These are phyloP conservation scores for Acanthochromis polyacanthus DNA, from an alignment of 2,113 vertebrate genomes.

Conservation along the genomic window DNA sequence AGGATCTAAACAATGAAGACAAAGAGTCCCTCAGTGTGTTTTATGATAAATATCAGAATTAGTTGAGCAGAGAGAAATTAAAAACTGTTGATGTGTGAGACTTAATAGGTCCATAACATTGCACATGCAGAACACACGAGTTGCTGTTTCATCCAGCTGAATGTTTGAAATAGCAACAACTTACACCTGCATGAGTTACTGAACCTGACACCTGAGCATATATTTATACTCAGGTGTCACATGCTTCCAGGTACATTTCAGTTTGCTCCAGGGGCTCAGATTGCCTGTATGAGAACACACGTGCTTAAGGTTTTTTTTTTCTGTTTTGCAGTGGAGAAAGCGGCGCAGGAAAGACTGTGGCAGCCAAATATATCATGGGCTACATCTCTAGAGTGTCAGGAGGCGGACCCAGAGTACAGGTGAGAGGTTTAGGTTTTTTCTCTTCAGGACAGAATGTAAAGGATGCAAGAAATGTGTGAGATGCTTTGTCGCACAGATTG, in stretches of 20 bases:
- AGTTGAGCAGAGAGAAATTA: neutral
- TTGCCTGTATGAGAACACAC: neutral
- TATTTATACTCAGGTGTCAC: neutral
- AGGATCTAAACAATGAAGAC: neutral
- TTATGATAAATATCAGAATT: neutral
- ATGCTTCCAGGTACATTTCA: neutral
- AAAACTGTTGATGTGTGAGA: neutral
- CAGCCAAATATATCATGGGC: slow-evolving; percentile 97
- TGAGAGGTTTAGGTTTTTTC: slow-evolving; percentile 64
- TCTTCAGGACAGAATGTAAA: slow-evolving; percentile 11
- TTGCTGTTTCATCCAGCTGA: too few relatives aligned
- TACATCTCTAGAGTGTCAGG: slow-evolving; percentile 97
- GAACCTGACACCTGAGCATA: too few relatives aligned
- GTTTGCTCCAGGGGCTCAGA: neutral
- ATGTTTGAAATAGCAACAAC: neutral
- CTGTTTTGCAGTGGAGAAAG: slow-evolving; percentile 91
- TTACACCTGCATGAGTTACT: neutral
- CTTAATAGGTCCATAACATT: neutral
- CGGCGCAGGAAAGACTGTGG: slow-evolving; percentile 97
- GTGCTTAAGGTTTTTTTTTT: slow-evolving; percentile 9
- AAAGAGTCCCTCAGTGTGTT: too few relatives aligned
- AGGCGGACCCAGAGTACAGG: slow-evolving; percentile 96
- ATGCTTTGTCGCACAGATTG: slow-evolving; percentile 1
- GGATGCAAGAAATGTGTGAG: slow-evolving; percentile 10
- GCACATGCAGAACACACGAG: too few relatives aligned